Conservation (phyloP, 2,888 invertebrate species). For the Chirona hameri region DNA sequence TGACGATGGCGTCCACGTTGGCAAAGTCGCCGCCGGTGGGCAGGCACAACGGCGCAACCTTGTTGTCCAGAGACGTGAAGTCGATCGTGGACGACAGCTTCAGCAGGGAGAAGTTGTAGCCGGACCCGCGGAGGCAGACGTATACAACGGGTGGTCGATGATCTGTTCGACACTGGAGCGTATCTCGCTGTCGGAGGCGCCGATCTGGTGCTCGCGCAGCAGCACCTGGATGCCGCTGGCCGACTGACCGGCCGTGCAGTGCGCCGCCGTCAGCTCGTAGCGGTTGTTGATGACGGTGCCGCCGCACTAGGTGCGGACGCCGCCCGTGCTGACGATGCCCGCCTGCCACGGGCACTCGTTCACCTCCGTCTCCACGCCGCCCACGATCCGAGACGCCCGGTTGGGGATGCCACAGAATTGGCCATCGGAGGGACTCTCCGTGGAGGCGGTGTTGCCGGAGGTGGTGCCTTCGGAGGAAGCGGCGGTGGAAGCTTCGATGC, state of each 20-base stretch:
- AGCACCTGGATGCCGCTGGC: too few relatives aligned
- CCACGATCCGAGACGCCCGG: neutral
- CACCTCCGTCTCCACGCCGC: too few relatives aligned
- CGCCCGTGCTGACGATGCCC: neutral
- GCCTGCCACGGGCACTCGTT: conserved; percentile 23
- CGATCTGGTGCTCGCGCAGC: too few relatives aligned
- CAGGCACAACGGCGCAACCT: neutral
- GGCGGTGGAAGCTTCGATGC: neutral
- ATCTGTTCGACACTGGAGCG: neutral
- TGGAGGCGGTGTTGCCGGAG: neutral
- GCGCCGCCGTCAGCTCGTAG: too few relatives aligned
- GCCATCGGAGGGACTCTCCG: neutral
- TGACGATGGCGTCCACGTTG: too few relatives aligned
- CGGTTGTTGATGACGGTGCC: conserved; percentile 5
- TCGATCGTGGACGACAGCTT: neutral
- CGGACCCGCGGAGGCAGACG: neutral
- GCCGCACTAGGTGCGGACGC: neutral
- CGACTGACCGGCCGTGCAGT: too few relatives aligned
- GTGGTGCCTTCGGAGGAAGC: neutral
- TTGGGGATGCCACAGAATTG: neutral
- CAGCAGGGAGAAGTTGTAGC: too few relatives aligned
- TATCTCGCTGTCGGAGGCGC: neutral
- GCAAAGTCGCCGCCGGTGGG: neutral
- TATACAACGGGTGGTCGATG: neutral
- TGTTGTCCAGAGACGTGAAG: neutral